Base-by-base conservation (phyloP, 2,113 vertebrate species). In the Alosa alosa region DNA sequence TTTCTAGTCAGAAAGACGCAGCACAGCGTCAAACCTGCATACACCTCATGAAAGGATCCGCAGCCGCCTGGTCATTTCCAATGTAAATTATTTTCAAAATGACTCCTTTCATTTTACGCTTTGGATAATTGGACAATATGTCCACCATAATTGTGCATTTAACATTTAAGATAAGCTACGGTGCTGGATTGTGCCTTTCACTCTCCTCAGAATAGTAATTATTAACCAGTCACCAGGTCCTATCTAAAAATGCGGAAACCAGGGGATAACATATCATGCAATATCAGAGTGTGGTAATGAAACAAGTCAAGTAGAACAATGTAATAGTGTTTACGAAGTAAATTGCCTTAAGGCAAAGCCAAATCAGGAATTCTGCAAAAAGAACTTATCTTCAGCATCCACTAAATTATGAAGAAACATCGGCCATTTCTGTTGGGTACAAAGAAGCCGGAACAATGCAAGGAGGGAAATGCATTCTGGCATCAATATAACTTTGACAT, bases 71-170 rank as follows among this genome's bases (percentile, higher is more conserved):
- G 46, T n/a, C 22, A 45, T 90, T 88, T 91, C 52, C 83, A 82
- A 93, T 90, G 89, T 86, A 88, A 91, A 92, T 92, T n/a, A 89
- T 81, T 75, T 84, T 15, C 46, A 57, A 89, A 87, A 92, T 86
- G 0, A 90, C 64, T 90, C 41, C 78, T 88, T 90, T 90, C 84
- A 89, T 84, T 55, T 87, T 57, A 72, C 84, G 75, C 82, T 83
- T 83, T 86, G 60, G 52, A 86, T 87, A 88, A 88, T 84, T 83
- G 86, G 39, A 57, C 90, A 85, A 86, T 89, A 88, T 85, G 64
- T 88, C 85, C 84, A 82, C 85, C 88, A 87, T 84, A 86, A 88
- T 49, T 88, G 39, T 89, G 83, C 84, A 86, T 87, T 90, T 89
- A 89, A 87, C 68, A 88, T 86, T 86, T 88, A 47, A 86, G 85